phyloP scores from a whole-genome alignment of 1,140 invertebrate species.

The Drosophila sp. region DNA sequence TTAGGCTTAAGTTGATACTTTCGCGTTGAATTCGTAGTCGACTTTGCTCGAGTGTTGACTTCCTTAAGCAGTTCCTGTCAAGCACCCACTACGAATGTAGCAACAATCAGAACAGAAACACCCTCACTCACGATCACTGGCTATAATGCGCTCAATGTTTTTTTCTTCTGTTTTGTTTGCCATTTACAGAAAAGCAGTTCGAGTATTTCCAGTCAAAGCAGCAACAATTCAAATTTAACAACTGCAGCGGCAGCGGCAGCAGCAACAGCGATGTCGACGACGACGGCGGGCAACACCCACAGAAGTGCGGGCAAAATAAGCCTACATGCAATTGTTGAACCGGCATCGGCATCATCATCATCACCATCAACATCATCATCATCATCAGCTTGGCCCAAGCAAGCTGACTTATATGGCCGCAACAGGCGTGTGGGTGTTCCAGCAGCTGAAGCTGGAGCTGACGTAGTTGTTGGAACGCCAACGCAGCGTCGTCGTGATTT shows the following conservation, averaged over 20 bases:
- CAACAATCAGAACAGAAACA: constrained; percentile 37
- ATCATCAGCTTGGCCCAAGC: constrained; percentile 67
- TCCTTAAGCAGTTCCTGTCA: constrained; percentile 60
- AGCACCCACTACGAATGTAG: constrained; percentile 45
- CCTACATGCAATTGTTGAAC: constrained; percentile 83
- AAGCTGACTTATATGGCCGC: constrained; percentile 77
- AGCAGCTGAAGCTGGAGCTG: constrained; percentile 42
- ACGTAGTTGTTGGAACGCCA: constrained; percentile 57
- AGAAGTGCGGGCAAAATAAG: constrained; percentile 78
- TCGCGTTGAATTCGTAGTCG: constrained; percentile 20
- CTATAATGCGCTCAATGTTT: constrained; percentile 42
- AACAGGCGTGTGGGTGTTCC: constrained; percentile 65
- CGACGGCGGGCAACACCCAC: constrained; percentile 71
- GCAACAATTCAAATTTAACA: constrained; percentile 74
- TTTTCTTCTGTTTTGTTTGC: constrained; percentile 37
- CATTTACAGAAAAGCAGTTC: constrained; percentile 82
- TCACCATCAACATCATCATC: constrained; percentile 45
- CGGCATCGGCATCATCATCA: constrained; percentile 54
- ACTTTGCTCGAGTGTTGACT: constrained; percentile 41
- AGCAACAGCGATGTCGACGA: constrained; percentile 34
- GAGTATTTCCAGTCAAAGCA: constrained; percentile 79
- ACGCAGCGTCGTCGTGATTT: constrained; percentile 79
- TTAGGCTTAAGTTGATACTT: constrained; percentile 16
- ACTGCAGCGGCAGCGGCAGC: constrained; percentile 64
- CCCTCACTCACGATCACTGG: constrained; percentile 29